Base-by-base conservation (phyloP, 2,888 invertebrate species). In the Lepidocyrtoides sp. region DNA sequence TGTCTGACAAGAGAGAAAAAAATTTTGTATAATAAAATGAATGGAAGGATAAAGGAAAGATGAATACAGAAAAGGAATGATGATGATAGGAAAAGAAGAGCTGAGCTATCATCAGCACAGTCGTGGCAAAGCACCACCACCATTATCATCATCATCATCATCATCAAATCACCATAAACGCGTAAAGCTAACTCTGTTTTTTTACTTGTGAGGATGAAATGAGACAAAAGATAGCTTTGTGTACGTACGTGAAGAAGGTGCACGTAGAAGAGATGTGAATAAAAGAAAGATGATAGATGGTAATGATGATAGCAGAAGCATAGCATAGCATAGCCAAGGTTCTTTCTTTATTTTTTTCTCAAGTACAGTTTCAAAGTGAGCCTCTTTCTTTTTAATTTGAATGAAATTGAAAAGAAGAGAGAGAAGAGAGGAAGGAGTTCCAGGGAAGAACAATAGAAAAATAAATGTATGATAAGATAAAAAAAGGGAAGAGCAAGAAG, bases 321-420 rank as follows among this genome's bases (percentile, higher is more conserved):
- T 54, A n/a, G n/a, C 12, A 54, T 5, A 2, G 8, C 54, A 14
- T 14, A 14, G 12, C 3, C 54, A 14, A 8, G 2, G 54, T n/a
- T 54, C 54, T 54, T n/a, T 3, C n/a, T 54, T n/a, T n/a, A n/a
- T n/a, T n/a, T n/a, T n/a, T n/a, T n/a, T n/a, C n/a, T n/a, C n/a
- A n/a, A n/a, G n/a, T n/a, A 36, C 51, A 17, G 4, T 17, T 20
- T 54, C 54, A 54, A 54, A 54, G 54, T 54, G 54, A 54, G 54
- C 54, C 54, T 54, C 54, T 54, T n/a, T 60, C 20, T 17, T 66
- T 66, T 66, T 66, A 66, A 66, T 66, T 32, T 66, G 66, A 66
- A 66, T 66, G 32, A 66, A 66, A 66, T 66, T 66, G 66, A 66
- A 66, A 66, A 66, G 66, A n/a, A n/a, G n/a, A n/a, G n/a, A n/a